These are phyloP conservation scores for Chlorocebus sabaeus DNA, from an alignment of 2,113 vertebrate genomes.

Conservation along the genomic window DNA sequence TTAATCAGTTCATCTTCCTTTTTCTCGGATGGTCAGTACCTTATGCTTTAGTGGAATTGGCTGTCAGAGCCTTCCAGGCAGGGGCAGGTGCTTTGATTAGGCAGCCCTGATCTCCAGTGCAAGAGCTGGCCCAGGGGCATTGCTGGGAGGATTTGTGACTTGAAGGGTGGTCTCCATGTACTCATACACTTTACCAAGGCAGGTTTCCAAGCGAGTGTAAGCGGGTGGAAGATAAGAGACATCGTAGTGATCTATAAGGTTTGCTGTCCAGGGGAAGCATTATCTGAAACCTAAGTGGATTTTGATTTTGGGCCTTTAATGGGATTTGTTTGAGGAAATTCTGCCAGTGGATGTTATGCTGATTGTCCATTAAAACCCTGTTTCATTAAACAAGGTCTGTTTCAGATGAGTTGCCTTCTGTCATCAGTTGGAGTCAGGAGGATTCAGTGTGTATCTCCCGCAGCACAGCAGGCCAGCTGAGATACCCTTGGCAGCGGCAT, in stretches of 20 bases:
- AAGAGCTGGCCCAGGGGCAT: too few species aligned
- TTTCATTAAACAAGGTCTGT: background rate
- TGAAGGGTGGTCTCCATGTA: background rate
- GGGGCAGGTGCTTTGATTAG: background rate
- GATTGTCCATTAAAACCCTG: background rate
- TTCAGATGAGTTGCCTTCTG: background rate
- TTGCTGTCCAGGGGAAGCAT: background rate
- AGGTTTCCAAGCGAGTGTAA: fast-evolving
- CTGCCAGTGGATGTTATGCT: background rate
- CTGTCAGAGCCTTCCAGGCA: background rate
- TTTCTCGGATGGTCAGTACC: fast-evolving
- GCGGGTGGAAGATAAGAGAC: background rate
- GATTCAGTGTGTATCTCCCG: background rate
- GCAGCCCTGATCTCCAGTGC: background rate
- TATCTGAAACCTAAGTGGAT: background rate
- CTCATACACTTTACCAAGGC: fast-evolving
- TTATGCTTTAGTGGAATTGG: background rate
- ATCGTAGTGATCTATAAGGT: fast-evolving
- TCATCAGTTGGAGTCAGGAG: background rate
- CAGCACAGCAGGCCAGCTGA: background rate
- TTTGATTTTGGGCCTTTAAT: slow-evolving; percentile 6
- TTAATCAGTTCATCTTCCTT: too few species aligned
- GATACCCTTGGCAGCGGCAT: background rate
- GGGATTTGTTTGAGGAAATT: slow-evolving; percentile 21
- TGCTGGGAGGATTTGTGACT: background rate